A percentile compares a stretch with the other conserved stretches of the same genome.
Conservation (phyloP, 2,888 invertebrate species). For the Acleris cristana region DNA sequence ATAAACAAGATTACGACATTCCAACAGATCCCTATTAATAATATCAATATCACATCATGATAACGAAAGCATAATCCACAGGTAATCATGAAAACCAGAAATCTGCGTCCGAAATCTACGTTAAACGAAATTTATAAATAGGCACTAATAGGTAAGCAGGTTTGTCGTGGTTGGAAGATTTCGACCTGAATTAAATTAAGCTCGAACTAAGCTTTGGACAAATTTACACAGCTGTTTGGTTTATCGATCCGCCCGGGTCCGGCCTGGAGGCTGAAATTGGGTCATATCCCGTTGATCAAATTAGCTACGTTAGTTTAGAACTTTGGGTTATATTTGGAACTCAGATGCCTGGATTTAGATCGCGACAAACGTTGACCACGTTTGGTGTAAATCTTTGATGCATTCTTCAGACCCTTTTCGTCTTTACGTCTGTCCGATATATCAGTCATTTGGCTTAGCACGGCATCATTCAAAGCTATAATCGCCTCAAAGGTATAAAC, state of each 20-base stretch:
- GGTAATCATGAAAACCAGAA: too few relatives aligned
- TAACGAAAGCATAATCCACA: too few relatives aligned
- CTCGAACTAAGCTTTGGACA: slow-evolving; percentile 4
- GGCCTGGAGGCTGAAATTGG: slow-evolving; percentile 13
- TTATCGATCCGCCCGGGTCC: slow-evolving; percentile 21
- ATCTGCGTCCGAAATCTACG: background rate
- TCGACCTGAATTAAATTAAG: slow-evolving; percentile 1
- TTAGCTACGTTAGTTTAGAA: slow-evolving; percentile 4
- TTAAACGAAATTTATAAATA: too few relatives aligned
- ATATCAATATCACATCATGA: too few relatives aligned
- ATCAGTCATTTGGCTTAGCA: too few relatives aligned
- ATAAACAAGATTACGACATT: too few relatives aligned
- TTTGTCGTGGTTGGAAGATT: background rate
- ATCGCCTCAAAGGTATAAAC: background rate
- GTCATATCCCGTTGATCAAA: slow-evolving; percentile 12
- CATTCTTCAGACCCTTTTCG: background rate
- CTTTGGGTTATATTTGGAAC: background rate
- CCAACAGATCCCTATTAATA: too few relatives aligned
- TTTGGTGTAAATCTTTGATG: background rate
- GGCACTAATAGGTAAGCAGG: too few relatives aligned
- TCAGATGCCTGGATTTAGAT: background rate
- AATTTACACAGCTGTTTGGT: slow-evolving; percentile 22
- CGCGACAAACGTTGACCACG: background rate
- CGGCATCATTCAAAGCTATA: too few relatives aligned
- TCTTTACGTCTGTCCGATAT: too few relatives aligned